These are phyloP conservation scores for Melitaea athalia DNA, from an alignment of 2,888 invertebrate genomes.

Conservation along the genomic window DNA sequence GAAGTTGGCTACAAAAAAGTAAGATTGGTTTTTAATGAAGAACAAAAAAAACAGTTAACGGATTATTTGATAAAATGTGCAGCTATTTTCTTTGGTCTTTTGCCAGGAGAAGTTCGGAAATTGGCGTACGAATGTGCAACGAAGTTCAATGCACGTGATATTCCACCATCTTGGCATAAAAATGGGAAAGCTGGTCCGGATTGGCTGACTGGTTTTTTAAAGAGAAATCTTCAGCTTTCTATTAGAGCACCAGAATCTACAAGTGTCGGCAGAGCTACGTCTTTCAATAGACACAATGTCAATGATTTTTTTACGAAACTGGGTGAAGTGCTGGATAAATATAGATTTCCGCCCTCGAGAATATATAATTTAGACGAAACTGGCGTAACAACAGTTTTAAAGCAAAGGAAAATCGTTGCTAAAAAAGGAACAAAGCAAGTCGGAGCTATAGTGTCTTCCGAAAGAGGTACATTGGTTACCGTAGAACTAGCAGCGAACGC, in stretches of 20 bases:
- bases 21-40: too few species aligned
- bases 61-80: too few species aligned
- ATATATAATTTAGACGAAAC: conserved; percentile 48
- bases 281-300: conserved; percentile 37
- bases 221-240: conserved; percentile 14
- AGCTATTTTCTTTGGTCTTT: too few species aligned
- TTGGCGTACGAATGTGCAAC: conserved; percentile 3
- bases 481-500: conserved; percentile 38
- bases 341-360: conserved; percentile 36
- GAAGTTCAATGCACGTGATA: background rate
- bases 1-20: too few species aligned
- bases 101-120: too few species aligned
- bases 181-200: conserved; percentile 27
- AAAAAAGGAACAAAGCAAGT: conserved; percentile 42
- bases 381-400: conserved; percentile 44
- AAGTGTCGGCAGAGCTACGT: conserved; percentile 39
- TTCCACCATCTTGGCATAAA: conserved; percentile 27
- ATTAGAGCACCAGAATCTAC: conserved; percentile 44
- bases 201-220: conserved; percentile 27
- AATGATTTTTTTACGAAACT: conserved; percentile 36
- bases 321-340: conserved; percentile 29
- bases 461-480: conserved; percentile 43
- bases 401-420: conserved; percentile 46
- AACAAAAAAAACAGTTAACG: too few species aligned
- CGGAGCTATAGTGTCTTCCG: conserved; percentile 39